phyloP scores from a whole-genome alignment of 2,888 invertebrate species.

The Thysanoteuthis rhombus region DNA sequence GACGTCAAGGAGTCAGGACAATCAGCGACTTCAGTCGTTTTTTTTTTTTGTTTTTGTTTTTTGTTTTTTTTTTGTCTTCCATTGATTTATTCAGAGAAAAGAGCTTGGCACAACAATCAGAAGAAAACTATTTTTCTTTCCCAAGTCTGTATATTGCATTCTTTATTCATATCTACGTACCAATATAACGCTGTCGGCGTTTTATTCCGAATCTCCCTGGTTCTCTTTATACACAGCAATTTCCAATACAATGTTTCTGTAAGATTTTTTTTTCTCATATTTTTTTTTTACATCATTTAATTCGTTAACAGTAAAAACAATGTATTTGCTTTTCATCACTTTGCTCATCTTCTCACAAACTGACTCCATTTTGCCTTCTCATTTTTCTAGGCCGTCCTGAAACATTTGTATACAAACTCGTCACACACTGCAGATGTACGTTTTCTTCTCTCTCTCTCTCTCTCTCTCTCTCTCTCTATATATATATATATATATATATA shows the following conservation, averaged over 20 bases:
- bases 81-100: neutral
- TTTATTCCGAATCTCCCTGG: neutral
- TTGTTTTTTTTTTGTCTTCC: neutral
- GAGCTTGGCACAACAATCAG: neutral
- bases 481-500: neutral
- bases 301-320: neutral
- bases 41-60: neutral
- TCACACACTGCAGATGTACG: neutral
- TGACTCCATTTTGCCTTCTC: neutral
- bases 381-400: neutral
- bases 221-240: neutral
- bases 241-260: neutral
- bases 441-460: neutral
- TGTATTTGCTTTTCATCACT: neutral
- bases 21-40: neutral
- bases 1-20: neutral
- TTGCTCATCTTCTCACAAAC: neutral
- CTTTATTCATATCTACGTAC: slow-evolving; percentile 17
- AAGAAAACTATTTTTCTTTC: slow-evolving; percentile 14
- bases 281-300: neutral
- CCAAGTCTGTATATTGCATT: slow-evolving; percentile 15
- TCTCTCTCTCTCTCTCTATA: neutral
- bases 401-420: neutral
- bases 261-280: neutral
- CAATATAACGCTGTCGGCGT: neutral